A percentile compares a stretch with the other conserved stretches of the same genome.
phyloP scores from a whole-genome alignment of 2,888 invertebrate genomes.

The Podotricha telesiphe region DNA sequence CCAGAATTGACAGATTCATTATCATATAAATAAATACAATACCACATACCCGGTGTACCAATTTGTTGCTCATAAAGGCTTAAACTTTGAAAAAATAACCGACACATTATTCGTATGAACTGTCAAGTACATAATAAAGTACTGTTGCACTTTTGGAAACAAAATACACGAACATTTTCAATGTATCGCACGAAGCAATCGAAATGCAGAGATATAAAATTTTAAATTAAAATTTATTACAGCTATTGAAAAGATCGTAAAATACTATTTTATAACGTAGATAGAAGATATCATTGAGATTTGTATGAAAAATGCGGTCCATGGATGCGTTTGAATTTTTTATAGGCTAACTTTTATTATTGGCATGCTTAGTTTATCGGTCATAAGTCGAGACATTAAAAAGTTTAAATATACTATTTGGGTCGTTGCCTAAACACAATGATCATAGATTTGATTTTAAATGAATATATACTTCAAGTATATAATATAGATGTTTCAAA shows the following conservation, averaged over 20 bases:
- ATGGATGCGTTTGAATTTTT: slow-evolving; percentile 1
- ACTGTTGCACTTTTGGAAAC: slow-evolving; percentile 32
- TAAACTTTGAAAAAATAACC: slow-evolving; percentile 26
- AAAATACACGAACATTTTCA: slow-evolving; percentile 33
- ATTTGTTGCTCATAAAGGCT: slow-evolving; percentile 23
- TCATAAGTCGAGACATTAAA: slow-evolving; percentile 1
- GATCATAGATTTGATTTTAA: no score
- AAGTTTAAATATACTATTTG: neutral
- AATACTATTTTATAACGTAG: slow-evolving; percentile 36
- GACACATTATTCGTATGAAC: slow-evolving; percentile 16
- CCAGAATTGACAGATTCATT: neutral
- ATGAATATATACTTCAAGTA: no score
- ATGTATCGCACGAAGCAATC: slow-evolving; percentile 31
- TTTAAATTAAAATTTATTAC: slow-evolving; percentile 43
- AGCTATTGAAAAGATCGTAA: slow-evolving; percentile 35
- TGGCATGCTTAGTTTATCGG: slow-evolving; percentile 2
- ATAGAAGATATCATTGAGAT: slow-evolving; percentile 30
- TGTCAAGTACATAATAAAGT: slow-evolving; percentile 32
- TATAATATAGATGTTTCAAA: no score
- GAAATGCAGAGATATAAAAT: slow-evolving; percentile 40
- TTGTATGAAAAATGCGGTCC: slow-evolving; percentile 5
- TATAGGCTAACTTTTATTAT: slow-evolving; percentile 3
- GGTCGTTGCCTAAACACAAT: no score
- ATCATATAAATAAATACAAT: slow-evolving; percentile 6
- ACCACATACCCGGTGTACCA: slow-evolving; percentile 12